Base-by-base conservation (phyloP, 1,140 invertebrate species). In the Uloborus diversus region DNA sequence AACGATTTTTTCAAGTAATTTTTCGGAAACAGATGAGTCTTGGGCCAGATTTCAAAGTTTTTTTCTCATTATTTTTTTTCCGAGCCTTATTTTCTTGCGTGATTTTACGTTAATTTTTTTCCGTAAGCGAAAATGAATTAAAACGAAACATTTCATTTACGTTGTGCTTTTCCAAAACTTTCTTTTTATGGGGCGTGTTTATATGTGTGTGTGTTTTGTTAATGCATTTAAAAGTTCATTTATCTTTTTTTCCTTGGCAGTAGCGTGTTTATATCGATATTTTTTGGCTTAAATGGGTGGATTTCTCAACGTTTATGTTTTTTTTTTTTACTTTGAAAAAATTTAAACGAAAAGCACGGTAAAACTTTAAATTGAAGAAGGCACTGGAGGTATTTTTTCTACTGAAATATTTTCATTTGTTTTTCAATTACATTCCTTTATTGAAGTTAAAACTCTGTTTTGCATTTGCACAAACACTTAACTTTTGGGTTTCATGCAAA, bases 91-190 rank as follows among this genome's bases (percentile, higher is more conserved):
- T n/a, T 17, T 30, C n/a, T 73, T 28, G 69, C 69, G 69, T 71
- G 69, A 61, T 71, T 71, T 59, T 71, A 56, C n/a, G 25, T 56
- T 56, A 56, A 69, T 69, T 56, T 35, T 68, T 56, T 56, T 5
- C 59, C 37, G 32, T 37, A 51, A 20, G 57, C 69, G 57, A 64
- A 64, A 64, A 75, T 51, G 59, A 75, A 75, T 75, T 75, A 75
- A 75, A 75, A 62, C 27, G 71, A 75, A 64, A 62, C 71, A 61
- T 47, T 75, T 75, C 59, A 75, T 75, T 75, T 75, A 75, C 51
- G 71, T 9, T 42, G 37, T 17, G 35, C 25, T 42, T 69, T 69
- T 69, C 51, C n/a, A 23, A 3, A 37, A 5, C 7, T 35, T 75
- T 23, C 4, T 61, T 61, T 35, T 57, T 59, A 61, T 57, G 59